Conservation (phyloP, 1,140 invertebrate genomes). For the Doryteuthis pealeii region DNA sequence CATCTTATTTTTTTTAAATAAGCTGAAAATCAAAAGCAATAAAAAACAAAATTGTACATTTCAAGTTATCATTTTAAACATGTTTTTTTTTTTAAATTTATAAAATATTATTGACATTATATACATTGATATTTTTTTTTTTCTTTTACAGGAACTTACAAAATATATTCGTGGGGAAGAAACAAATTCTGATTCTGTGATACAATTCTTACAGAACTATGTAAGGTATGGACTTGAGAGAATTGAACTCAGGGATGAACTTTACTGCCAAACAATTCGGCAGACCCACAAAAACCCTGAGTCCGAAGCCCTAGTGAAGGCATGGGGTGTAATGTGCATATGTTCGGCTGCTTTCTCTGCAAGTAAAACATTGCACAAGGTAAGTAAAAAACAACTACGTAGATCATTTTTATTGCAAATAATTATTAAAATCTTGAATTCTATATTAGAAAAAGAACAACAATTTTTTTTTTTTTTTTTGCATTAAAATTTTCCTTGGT, state of each 20-base stretch:
- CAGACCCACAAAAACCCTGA: conserved; percentile 95
- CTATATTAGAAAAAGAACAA: too few relatives aligned
- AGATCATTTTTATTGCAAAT: too few relatives aligned
- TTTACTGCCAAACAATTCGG: conserved; percentile 98
- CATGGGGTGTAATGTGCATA: conserved; percentile 88
- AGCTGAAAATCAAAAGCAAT: too few relatives aligned
- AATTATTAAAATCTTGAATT: too few relatives aligned
- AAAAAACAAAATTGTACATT: too few relatives aligned
- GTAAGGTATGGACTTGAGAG: conserved; percentile 95
- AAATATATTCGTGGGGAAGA: conserved; percentile 96
- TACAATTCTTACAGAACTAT: conserved; percentile 94
- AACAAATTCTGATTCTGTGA: conserved; percentile 82
- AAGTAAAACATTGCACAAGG: conserved; percentile 80
- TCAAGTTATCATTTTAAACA: too few relatives aligned
- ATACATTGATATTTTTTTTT: not conserved
- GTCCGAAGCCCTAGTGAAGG: conserved; percentile 70
- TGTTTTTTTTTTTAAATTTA: too few relatives aligned
- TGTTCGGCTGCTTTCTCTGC: conserved; percentile 90
- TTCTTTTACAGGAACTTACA: conserved; percentile 76
- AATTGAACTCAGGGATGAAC: conserved; percentile 89
- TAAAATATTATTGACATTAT: too few relatives aligned
- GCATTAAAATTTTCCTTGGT: too few relatives aligned
- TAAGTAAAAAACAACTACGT: conserved; percentile 47
- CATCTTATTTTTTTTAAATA: too few relatives aligned
- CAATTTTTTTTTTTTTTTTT: too few relatives aligned